Evolutionary conservation across 2,797 vertebrate genomes (phyloP).

Genomic region (Sciurus vulgaris): DNA sequence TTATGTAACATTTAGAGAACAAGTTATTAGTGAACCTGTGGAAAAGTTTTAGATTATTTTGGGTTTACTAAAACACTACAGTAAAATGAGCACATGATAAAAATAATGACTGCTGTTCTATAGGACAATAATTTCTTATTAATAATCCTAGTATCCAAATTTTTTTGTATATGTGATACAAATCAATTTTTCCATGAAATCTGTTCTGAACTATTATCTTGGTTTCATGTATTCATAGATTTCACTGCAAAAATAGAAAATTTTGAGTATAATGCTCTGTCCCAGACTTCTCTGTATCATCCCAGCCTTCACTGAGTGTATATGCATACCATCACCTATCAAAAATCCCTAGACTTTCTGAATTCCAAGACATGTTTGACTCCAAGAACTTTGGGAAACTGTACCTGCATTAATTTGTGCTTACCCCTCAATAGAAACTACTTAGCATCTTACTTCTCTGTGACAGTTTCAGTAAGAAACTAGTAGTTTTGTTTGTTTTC

Average conservation of each 20-base stretch:
- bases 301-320: background rate
- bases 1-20: background rate
- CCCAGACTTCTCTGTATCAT: background rate
- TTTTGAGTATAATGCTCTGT: background rate
- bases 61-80: background rate
- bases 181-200: background rate
- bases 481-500: background rate
- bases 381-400: slow-evolving; percentile 22
- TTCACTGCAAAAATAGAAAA: slow-evolving; percentile 44
- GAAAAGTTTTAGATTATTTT: slow-evolving; percentile 58
- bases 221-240: slow-evolving; percentile 44
- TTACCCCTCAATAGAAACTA: background rate
- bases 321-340: background rate
- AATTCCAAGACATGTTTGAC: background rate
- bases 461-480: slow-evolving; percentile 52
- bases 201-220: slow-evolving; percentile 27
- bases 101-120: background rate
- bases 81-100: background rate
- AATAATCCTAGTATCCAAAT: background rate
- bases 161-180: slow-evolving; percentile 19
- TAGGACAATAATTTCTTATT: background rate
- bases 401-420: slow-evolving; percentile 25
- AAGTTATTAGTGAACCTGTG: slow-evolving; percentile 8
- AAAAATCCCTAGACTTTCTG: slow-evolving; percentile 6
- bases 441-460: slow-evolving; percentile 3